Evolutionary conservation across 2,888 invertebrate species (phyloP).

Genomic region (Drosophila borealis): DNA sequence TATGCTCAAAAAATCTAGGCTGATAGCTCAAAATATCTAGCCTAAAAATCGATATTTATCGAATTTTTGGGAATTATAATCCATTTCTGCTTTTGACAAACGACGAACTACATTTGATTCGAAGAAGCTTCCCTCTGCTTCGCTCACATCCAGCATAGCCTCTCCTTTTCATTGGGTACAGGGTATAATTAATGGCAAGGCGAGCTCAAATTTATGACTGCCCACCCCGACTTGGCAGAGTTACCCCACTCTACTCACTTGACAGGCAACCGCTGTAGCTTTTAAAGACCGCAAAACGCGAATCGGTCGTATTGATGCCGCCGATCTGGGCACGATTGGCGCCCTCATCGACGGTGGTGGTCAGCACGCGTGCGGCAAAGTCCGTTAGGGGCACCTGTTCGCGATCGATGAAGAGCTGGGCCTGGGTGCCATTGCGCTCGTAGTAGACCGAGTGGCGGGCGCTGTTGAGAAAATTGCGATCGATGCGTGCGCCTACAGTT

Average conservation of each 20-base stretch:
- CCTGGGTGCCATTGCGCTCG: slow-evolving; percentile 89
- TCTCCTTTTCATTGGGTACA: not conserved
- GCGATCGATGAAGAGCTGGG: slow-evolving; percentile 90
- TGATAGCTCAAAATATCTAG: too few species aligned
- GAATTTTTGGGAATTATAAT: too few species aligned
- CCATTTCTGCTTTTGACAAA: too few species aligned
- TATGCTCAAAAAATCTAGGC: too few species aligned
- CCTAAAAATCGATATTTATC: too few species aligned
- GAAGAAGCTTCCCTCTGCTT: not conserved
- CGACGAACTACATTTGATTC: too few species aligned
- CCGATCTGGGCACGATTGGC: slow-evolving; percentile 94
- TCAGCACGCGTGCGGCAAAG: slow-evolving; percentile 89
- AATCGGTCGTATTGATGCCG: slow-evolving; percentile 93
- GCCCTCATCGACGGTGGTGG: slow-evolving; percentile 88
- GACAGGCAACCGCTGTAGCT: slow-evolving; percentile 96
- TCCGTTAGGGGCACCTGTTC: slow-evolving; percentile 90
- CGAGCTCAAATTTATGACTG: slow-evolving; percentile 61
- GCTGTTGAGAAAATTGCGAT: slow-evolving; percentile 92
- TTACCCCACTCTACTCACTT: slow-evolving; percentile 87
- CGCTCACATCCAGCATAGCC: not conserved
- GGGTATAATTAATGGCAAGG: slow-evolving; percentile 57
- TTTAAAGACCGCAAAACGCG: slow-evolving; percentile 92
- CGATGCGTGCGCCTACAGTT: slow-evolving; percentile 89
- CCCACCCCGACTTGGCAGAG: not conserved
- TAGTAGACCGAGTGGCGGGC: slow-evolving; percentile 91